These are phyloP conservation scores for Seladonia tumulorum DNA, from an alignment of 2,888 invertebrate genomes.

Conservation along the genomic window DNA sequence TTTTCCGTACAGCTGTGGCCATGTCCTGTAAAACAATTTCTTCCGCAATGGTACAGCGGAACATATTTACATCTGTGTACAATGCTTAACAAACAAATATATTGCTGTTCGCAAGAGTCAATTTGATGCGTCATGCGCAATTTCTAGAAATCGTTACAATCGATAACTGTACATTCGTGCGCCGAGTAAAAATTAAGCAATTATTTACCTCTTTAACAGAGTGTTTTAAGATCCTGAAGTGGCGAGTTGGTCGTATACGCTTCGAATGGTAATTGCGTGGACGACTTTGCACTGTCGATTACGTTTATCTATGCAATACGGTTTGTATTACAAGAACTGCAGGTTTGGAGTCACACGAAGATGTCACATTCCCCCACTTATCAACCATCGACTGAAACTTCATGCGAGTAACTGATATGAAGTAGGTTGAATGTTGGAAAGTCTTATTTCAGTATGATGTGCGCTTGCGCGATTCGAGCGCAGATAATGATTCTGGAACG, in stretches of 20 bases:
- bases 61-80: not conserved
- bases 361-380: constrained; percentile 13
- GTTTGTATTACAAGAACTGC: not conserved
- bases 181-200: constrained; percentile 39
- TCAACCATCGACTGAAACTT: constrained; percentile 23
- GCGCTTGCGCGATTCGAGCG: constrained; percentile 49
- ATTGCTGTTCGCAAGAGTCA: constrained; percentile 41
- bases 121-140: constrained; percentile 72
- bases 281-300: not conserved
- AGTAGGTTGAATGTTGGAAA: constrained; percentile 43
- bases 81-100: constrained; percentile 4
- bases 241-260: not conserved
- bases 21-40: not conserved
- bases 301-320: not conserved
- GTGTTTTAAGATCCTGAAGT: constrained; percentile 10
- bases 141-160: constrained; percentile 77
- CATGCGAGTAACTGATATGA: constrained; percentile 47
- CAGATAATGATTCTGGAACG: not conserved
- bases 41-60: not conserved
- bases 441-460: not conserved
- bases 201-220: constrained; percentile 65
- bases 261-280: constrained; percentile 6
- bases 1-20: not conserved
- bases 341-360: not conserved
- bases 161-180: constrained; percentile 71